A percentile compares a stretch with the other conserved stretches of the same genome.
These are phyloP conservation scores for Campoletis raptor DNA, from an alignment of 2,888 invertebrate species.

Conservation along the genomic window DNA sequence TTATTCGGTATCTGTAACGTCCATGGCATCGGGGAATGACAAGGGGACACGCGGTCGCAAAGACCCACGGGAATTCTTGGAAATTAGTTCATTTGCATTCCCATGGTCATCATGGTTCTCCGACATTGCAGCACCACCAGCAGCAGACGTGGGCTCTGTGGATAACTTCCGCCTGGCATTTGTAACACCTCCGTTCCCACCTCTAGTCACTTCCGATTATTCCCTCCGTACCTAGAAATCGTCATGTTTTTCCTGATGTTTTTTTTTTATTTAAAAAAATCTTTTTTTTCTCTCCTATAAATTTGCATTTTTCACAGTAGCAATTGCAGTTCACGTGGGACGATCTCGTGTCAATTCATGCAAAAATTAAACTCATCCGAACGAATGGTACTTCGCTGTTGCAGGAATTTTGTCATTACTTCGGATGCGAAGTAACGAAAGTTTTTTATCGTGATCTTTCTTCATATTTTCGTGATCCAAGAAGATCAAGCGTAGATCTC, in stretches of 20 bases:
- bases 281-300: not conserved
- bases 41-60: constrained; percentile 58
- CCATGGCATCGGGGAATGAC: constrained; percentile 49
- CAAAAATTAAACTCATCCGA: constrained; percentile 40
- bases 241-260: constrained; percentile 43
- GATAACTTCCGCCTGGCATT: constrained; percentile 40
- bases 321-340: constrained; percentile 14
- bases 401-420: constrained; percentile 13
- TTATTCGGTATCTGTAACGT: constrained; percentile 51
- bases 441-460: not conserved
- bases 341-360: constrained; percentile 38
- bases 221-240: constrained; percentile 42
- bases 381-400: constrained; percentile 40
- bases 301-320: constrained; percentile 59
- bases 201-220: constrained; percentile 42
- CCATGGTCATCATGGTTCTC: constrained; percentile 61
- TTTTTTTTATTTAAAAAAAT: not conserved
- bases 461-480: not conserved
- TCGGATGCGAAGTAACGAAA: constrained; percentile 3
- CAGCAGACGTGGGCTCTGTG: not conserved
- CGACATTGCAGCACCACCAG: constrained; percentile 1
- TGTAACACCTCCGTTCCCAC: constrained; percentile 47
- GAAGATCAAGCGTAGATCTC: not conserved
- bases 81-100: constrained; percentile 80
- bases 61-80: constrained; percentile 75